Evolutionary conservation across 2,113 vertebrate genomes (phyloP), one percentile per base, ranked within the genome.

Genomic region (Centropristis striata): DNA sequence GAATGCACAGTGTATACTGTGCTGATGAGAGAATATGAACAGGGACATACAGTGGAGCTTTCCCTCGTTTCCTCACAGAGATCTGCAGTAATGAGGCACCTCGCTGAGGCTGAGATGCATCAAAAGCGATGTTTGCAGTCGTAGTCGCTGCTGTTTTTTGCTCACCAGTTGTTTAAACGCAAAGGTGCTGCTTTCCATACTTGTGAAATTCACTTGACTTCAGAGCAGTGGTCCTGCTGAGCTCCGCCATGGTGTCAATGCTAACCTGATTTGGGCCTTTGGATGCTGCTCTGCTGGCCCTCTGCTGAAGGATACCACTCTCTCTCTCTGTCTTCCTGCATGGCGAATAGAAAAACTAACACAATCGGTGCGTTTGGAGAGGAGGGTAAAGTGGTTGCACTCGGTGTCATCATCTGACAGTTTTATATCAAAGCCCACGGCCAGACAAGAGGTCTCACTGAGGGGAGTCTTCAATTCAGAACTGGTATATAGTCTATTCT

Each of bases 391-490:
- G 63, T 36, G 55, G 36, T 94, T 94, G 72, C 92, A 49, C 63
- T 66, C 54, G 0, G 89, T 93, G 91, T 93, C 92, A 71, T 94
- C 93, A 92, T 92, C 90, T 88, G 85, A 78, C 75, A 68, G 78
- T 84, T 81, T 86, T 42, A 79, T 84, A 86, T 91, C 76, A 90
- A 90, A 90, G 86, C 86, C 75, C 13, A 21, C 21, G 55, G 83
- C 87, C 80, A 86, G 88, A 81, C 70, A 79, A 82, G 79, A 81
- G 60, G 41, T 68, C 67, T 71, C 69, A 41, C 64, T 41, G 65
- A 73, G 64, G 77, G 84, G 64, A 88, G 78, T 57, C 61, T 81
- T 81, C 69, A 75, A 14, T 69, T 58, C 55, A 70, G 74, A 55
- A 71, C 81, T 68, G 55, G 1, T 78, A 41, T 66, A 69, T 54